Evolutionary conservation across 2,113 vertebrate species (phyloP).

Genomic region (Taxidea taxus): DNA sequence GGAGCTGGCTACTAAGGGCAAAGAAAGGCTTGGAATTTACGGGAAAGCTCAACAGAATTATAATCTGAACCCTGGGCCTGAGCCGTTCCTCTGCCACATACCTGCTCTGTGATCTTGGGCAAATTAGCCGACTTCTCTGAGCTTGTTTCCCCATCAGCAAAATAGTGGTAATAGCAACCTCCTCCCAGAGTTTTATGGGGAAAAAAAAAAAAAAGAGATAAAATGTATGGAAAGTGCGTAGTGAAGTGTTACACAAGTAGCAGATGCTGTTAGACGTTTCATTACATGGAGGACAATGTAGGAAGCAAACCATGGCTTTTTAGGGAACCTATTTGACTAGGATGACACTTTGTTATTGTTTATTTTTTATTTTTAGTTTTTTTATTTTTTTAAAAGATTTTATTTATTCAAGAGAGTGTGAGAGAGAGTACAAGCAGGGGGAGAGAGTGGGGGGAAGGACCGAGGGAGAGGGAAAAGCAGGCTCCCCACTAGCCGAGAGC

Average conservation of each 20-base stretch:
- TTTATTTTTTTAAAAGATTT: not conserved
- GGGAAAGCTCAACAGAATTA: not conserved
- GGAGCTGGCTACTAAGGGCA: not conserved
- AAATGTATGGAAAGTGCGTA: accelerated
- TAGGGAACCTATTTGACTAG: not conserved
- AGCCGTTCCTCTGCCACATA: not conserved
- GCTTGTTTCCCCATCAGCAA: not conserved
- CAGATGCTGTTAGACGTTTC: not conserved
- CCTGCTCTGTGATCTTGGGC: not conserved
- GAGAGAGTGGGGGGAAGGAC: no score
- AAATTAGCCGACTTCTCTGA: not conserved
- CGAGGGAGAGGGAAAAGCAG: not conserved
- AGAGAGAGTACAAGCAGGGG: not conserved
- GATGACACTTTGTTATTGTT: accelerated
- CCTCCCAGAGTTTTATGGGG: not conserved
- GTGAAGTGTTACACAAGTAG: not conserved
- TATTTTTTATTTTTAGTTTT: not conserved
- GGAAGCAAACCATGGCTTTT: not conserved
- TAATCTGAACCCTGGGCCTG: not conserved
- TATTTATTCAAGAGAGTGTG: not conserved
- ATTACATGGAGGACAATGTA: not conserved
- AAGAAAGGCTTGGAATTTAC: not conserved
- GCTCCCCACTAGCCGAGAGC: not conserved
- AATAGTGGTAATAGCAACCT: not conserved
- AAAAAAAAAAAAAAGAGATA: accelerated